phyloP scores from a whole-genome alignment of 2,888 invertebrate species.

The Lathronympha strigana region DNA sequence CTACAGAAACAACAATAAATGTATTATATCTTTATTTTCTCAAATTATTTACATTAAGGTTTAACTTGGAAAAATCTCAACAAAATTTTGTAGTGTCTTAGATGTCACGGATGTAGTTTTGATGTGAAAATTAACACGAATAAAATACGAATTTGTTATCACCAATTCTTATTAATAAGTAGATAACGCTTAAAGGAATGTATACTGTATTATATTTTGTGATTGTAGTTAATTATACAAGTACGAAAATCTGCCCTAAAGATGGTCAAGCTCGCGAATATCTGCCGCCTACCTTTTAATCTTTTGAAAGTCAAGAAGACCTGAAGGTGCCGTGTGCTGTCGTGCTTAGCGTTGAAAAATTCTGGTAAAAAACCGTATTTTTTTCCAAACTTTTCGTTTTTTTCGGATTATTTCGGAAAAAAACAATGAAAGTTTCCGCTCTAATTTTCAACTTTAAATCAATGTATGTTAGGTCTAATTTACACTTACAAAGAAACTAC shows the following conservation, averaged over 20 bases:
- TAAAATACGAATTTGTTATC: slow-evolving; percentile 1
- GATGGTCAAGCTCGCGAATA: background rate
- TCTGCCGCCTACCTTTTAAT: background rate
- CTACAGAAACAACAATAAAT: background rate
- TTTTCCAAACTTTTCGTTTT: no score
- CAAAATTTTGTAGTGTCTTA: background rate
- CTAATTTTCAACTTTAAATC: no score
- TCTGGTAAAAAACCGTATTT: no score
- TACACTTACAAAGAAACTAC: no score
- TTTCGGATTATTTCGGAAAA: no score
- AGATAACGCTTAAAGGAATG: slow-evolving; percentile 16
- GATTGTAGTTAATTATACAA: slow-evolving; percentile 15
- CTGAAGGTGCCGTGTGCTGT: no score
- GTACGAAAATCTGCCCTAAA: background rate
- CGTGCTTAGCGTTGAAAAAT: no score
- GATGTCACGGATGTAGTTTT: slow-evolving; percentile 1
- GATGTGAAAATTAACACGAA: slow-evolving; percentile 4
- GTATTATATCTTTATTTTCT: background rate
- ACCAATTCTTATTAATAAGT: background rate
- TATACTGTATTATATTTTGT: slow-evolving; percentile 17
- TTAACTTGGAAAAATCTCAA: background rate
- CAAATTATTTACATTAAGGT: background rate
- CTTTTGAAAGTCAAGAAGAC: background rate
- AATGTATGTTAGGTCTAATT: no score
- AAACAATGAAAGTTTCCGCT: no score